These are phyloP conservation scores for Ephydatia muelleri DNA, from an alignment of 37 sponge, comb jelly and placozoan species.

Conservation along the genomic window DNA sequence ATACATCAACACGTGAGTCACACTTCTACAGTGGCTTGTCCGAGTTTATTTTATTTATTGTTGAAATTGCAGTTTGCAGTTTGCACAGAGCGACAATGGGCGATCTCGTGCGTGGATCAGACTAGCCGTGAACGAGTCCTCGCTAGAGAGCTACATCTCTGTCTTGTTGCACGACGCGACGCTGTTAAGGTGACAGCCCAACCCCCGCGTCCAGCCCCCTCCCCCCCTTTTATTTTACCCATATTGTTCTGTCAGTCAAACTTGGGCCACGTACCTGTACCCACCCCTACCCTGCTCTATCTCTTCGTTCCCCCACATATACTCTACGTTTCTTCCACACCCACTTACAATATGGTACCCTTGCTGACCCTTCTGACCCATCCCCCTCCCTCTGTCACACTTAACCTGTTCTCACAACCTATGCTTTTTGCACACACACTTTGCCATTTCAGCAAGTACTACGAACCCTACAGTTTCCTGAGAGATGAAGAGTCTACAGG, in stretches of 20 bases:
- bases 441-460: slow-evolving; percentile 54
- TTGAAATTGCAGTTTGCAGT: slow-evolving; percentile 62
- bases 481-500: slow-evolving; percentile 61
- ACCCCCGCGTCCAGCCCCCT: neutral
- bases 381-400: neutral
- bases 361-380: neutral
- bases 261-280: neutral
- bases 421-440: neutral
- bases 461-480: slow-evolving; percentile 79
- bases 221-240: neutral
- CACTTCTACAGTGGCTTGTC: neutral
- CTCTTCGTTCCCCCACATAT: slow-evolving; percentile 7
- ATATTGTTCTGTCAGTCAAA: neutral
- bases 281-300: neutral
- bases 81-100: slow-evolving; percentile 82
- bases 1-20: slow-evolving; percentile 67
- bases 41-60: neutral
- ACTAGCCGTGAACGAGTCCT: slow-evolving; percentile 85
- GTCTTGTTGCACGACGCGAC: slow-evolving; percentile 67
- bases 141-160: slow-evolving; percentile 91
- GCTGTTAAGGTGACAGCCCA: slow-evolving; percentile 32
- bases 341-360: neutral
- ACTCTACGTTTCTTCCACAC: neutral
- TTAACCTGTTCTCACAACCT: neutral
- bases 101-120: slow-evolving; percentile 70